Evolutionary conservation across 2,888 invertebrate genomes (phyloP).

Genomic region (Eilema sororculum): DNA sequence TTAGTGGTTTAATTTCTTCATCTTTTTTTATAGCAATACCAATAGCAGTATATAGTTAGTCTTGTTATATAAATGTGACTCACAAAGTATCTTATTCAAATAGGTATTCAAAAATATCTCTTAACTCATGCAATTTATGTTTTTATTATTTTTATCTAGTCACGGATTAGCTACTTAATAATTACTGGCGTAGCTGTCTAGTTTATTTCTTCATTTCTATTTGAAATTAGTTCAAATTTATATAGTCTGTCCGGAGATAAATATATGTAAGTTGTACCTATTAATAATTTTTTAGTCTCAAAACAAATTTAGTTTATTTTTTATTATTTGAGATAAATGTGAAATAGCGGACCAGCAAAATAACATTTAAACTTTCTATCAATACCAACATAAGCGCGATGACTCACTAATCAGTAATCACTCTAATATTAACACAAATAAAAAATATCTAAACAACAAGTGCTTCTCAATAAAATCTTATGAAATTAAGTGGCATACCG

Average conservation of each 20-base stretch:
- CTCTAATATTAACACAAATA: constrained; percentile 20
- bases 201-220: background rate
- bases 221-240: background rate
- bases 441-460: constrained; percentile 63
- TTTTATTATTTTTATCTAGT: background rate
- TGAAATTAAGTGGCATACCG: constrained; percentile 53
- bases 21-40: background rate
- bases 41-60: background rate
- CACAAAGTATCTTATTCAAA: background rate
- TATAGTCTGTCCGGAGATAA: background rate
- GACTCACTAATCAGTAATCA: too few species aligned
- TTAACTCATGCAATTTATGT: background rate
- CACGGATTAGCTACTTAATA: background rate
- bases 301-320: background rate
- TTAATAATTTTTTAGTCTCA: background rate
- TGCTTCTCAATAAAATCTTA: constrained; percentile 62
- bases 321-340: background rate
- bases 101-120: background rate
- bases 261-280: background rate
- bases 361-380: background rate
- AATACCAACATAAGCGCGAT: constrained; percentile 1
- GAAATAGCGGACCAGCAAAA: background rate
- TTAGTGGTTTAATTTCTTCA: background rate
- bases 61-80: background rate
- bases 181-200: background rate